phyloP scores from a whole-genome alignment of 2,888 invertebrate genomes.

The Caenorhabditis sulstoni region DNA sequence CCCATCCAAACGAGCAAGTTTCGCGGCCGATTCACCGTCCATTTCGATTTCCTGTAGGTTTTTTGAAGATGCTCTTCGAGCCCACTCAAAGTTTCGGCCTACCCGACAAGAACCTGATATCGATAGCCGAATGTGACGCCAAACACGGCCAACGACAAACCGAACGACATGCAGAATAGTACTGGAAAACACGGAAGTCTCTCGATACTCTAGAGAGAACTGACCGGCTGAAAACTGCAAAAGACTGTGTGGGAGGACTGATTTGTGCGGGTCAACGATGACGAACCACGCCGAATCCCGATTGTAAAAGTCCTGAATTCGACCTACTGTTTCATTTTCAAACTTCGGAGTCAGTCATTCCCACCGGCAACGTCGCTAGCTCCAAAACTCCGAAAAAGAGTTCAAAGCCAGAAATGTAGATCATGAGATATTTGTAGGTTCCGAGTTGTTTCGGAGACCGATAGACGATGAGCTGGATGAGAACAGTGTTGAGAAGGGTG shows the following conservation, averaged over 20 bases:
- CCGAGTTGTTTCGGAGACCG: constrained; percentile 6
- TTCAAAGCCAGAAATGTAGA: constrained; percentile 4
- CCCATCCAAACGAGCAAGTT: constrained; percentile 8
- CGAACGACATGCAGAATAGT: not conserved
- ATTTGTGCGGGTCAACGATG: not conserved
- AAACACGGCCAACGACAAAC: not conserved
- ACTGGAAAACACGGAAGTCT: not conserved
- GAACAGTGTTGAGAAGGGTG: not conserved
- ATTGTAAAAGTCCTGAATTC: not conserved
- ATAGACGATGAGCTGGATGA: constrained; percentile 6
- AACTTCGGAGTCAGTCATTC: no score
- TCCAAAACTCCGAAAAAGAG: not conserved
- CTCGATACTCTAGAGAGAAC: no score
- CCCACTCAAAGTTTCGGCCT: not conserved
- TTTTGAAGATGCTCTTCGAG: not conserved
- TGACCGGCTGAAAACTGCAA: not conserved
- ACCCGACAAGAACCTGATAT: not conserved
- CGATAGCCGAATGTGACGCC: not conserved
- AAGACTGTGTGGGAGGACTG: not conserved
- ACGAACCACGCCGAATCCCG: not conserved
- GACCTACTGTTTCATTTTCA: not conserved
- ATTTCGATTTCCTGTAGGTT: not conserved
- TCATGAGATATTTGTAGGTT: not conserved
- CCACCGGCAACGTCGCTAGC: not conserved
- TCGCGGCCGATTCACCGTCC: not conserved